Conservation (phyloP, 2,113 vertebrate species). For the Chamaea fasciata region DNA sequence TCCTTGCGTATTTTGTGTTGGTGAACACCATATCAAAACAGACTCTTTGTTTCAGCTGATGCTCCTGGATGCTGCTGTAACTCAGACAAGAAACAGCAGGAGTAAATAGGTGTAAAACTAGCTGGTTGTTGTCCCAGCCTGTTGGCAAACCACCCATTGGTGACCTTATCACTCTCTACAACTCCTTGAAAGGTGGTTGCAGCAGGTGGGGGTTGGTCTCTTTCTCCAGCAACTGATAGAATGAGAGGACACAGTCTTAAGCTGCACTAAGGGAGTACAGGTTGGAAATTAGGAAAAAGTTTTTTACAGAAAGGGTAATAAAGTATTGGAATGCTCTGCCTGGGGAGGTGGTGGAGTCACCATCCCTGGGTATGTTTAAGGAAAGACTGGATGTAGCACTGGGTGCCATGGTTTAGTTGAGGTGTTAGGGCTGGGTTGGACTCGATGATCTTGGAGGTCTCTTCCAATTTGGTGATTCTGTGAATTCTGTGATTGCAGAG, state of each 20-base stretch:
- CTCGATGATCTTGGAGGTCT: background rate
- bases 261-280: background rate
- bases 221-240: background rate
- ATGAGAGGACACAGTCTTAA: background rate
- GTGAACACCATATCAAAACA: background rate
- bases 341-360: background rate
- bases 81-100: background rate
- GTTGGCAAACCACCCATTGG: rapidly evolving
- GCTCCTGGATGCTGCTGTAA: background rate
- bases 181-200: background rate
- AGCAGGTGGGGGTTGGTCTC: background rate
- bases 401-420: background rate
- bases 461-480: background rate
- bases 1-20: background rate
- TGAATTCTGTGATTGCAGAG: background rate
- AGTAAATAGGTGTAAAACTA: background rate
- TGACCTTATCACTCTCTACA: background rate
- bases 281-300: background rate
- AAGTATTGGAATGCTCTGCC: background rate
- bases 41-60: background rate
- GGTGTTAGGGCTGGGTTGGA: background rate
- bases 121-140: background rate
- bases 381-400: background rate
- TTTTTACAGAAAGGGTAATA: background rate
- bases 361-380: background rate